Evolutionary conservation across 2,797 vertebrate species (phyloP).

Genomic region (Ibycter americanus): DNA sequence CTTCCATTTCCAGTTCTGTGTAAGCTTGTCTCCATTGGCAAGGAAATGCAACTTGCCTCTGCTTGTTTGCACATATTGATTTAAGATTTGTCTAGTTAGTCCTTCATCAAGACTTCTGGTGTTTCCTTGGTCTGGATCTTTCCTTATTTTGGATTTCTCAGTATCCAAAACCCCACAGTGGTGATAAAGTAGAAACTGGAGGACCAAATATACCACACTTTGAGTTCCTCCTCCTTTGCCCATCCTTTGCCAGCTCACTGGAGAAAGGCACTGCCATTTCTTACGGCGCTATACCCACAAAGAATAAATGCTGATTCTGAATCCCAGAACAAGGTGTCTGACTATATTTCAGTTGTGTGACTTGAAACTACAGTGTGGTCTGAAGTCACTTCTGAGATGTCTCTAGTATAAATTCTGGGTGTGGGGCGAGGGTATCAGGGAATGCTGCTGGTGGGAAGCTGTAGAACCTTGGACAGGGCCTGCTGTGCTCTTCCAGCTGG

Average conservation of each 20-base stretch:
- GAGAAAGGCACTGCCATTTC: background rate
- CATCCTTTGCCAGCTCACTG: background rate
- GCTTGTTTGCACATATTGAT: background rate
- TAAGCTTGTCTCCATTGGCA: background rate
- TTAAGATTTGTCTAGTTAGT: background rate
- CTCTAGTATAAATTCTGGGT: background rate
- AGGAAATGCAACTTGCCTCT: background rate
- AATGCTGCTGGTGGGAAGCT: background rate
- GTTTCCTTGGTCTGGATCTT: background rate
- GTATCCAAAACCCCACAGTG: background rate
- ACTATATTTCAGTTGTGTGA: background rate
- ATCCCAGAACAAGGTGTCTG: background rate
- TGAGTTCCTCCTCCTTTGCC: background rate
- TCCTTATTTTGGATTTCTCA: background rate
- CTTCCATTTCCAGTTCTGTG: background rate
- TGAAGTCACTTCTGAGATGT: background rate
- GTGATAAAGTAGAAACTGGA: background rate
- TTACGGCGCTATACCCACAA: background rate
- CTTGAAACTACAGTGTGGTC: background rate
- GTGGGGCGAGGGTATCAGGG: accelerated
- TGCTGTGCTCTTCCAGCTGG: background rate
- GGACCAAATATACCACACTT: background rate
- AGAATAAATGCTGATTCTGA: background rate
- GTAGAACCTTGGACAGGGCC: slow-evolving; percentile 61
- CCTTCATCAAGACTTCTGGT: background rate